These are phyloP conservation scores for Paguma larvata DNA, from an alignment of 2,797 vertebrate genomes.

Conservation along the genomic window DNA sequence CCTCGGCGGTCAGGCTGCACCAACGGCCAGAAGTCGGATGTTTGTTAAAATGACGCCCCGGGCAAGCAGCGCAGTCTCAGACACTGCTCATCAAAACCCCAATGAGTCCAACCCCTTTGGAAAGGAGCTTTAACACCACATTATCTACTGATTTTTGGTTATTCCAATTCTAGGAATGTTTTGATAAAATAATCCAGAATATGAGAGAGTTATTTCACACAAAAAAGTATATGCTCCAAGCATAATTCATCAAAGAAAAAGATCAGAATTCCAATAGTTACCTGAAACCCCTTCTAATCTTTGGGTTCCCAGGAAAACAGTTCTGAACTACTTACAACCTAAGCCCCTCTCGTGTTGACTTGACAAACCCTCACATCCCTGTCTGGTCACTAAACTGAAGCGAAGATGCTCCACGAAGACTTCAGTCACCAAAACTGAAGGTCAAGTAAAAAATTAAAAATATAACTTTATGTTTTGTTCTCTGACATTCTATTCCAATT, in stretches of 20 bases:
- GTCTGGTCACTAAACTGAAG: not conserved
- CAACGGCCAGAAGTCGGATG: not conserved
- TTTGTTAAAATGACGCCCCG: not conserved
- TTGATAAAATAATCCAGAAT: not conserved
- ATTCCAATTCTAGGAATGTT: not conserved
- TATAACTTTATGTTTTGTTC: not conserved
- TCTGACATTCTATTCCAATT: not conserved
- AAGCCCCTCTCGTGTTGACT: not conserved
- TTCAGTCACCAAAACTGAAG: not conserved
- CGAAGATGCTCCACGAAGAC: not conserved
- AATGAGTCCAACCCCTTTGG: not conserved
- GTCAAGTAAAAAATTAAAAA: not conserved
- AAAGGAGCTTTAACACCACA: not conserved
- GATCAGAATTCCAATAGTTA: not conserved
- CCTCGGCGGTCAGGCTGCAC: not conserved
- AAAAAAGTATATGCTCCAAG: not conserved
- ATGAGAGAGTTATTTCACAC: not conserved
- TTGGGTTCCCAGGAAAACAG: not conserved
- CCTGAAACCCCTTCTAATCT: not conserved
- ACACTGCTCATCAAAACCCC: not conserved
- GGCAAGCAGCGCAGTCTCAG: accelerated
- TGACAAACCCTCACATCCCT: not conserved
- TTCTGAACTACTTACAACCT: not conserved
- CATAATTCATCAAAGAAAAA: not conserved
- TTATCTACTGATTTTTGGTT: not conserved